Conservation (phyloP, 2,888 invertebrate genomes). For the Heliconius ethilla region DNA sequence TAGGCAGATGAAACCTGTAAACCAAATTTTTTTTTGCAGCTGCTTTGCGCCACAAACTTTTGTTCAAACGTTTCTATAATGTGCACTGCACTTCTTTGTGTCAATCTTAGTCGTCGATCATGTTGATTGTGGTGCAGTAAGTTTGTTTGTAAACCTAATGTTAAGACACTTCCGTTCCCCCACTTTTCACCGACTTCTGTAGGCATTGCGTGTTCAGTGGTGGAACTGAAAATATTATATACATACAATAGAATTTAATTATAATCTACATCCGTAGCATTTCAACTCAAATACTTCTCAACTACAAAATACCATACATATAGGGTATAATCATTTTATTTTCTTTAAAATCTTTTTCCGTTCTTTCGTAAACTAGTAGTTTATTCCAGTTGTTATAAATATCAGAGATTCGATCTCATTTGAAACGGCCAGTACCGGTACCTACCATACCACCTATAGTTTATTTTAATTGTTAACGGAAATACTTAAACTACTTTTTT, state of each 20-base stretch:
- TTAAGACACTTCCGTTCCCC: too few relatives aligned
- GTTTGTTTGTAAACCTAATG: too few relatives aligned
- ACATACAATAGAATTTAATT: background rate
- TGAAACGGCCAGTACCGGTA: background rate
- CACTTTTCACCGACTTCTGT: too few relatives aligned
- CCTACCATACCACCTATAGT: background rate
- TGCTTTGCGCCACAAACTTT: too few relatives aligned
- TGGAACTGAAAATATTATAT: too few relatives aligned
- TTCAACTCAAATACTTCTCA: background rate
- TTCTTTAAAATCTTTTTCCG: background rate
- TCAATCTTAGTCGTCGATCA: too few relatives aligned
- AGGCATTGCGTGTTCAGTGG: too few relatives aligned
- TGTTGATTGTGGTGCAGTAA: too few relatives aligned
- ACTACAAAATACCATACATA: background rate
- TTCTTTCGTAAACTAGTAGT: background rate
- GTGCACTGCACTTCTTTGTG: too few relatives aligned
- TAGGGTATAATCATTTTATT: background rate
- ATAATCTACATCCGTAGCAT: background rate
- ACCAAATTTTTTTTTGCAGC: too few relatives aligned
- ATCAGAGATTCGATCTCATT: background rate
- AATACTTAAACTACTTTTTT: slow-evolving; percentile 14
- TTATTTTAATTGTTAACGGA: slow-evolving; percentile 1
- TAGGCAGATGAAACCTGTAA: too few relatives aligned
- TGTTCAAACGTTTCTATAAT: too few relatives aligned
- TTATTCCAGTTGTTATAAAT: background rate